A percentile compares a stretch with the other conserved stretches of the same genome.
These are phyloP conservation scores for Conomelus anceps DNA, from an alignment of 2,888 invertebrate species.

Conservation along the genomic window DNA sequence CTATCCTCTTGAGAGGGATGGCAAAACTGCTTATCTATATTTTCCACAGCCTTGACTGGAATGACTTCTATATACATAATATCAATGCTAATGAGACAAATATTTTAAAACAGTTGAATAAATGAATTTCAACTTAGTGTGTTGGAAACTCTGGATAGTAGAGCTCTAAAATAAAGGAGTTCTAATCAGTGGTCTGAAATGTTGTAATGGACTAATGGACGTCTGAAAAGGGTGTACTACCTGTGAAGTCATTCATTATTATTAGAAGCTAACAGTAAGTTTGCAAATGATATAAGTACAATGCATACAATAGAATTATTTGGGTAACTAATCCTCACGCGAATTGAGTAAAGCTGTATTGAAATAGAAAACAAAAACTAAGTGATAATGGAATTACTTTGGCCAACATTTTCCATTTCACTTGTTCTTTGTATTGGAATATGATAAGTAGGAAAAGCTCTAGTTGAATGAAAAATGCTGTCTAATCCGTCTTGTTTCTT, in stretches of 20 bases:
- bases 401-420: background rate
- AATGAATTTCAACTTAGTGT: no score
- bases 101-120: no score
- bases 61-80: background rate
- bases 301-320: background rate
- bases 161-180: no score
- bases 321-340: background rate
- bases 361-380: background rate
- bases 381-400: background rate
- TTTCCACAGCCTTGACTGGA: background rate
- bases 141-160: no score
- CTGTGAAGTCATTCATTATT: no score
- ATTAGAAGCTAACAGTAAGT: no score
- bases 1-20: no score
- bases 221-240: no score
- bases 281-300: no score
- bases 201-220: no score
- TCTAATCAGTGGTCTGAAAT: no score
- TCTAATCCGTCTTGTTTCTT: background rate
- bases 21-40: no score
- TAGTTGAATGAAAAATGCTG: background rate
- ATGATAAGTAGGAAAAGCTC: background rate
- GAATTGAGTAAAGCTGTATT: background rate
- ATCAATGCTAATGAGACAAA: background rate
- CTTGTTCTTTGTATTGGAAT: background rate